Evolutionary conservation across 2,888 invertebrate genomes (phyloP).

Genomic region (Timema cristinae): DNA sequence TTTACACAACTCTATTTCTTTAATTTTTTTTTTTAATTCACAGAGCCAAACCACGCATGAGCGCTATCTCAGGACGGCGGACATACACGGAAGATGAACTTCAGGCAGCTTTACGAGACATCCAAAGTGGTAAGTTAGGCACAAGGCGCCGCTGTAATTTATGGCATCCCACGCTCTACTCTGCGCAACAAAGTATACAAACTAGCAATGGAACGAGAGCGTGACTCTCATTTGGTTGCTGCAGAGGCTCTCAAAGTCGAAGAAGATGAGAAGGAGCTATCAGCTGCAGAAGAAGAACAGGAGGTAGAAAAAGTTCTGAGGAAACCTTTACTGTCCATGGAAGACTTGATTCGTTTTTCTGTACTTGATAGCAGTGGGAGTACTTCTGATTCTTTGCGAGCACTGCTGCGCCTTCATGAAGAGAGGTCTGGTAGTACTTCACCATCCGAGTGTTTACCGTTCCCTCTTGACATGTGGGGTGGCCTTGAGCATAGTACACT

Average conservation of each 20-base stretch:
- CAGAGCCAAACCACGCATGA: constrained; percentile 65
- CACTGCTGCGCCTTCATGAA: constrained; percentile 17
- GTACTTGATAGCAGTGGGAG: constrained; percentile 22
- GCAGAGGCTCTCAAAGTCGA: constrained; percentile 8
- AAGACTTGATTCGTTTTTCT: constrained; percentile 54
- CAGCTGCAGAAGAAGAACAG: constrained; percentile 57
- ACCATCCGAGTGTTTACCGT: constrained; percentile 28
- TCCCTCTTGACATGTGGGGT: constrained; percentile 34
- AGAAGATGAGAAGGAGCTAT: constrained; percentile 47
- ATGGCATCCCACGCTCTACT: constrained; percentile 95
- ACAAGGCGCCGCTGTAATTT: constrained; percentile 91
- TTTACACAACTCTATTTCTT: too few species aligned
- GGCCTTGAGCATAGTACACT: constrained; percentile 49
- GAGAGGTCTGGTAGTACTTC: constrained; percentile 30
- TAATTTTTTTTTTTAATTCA: constrained; percentile 38
- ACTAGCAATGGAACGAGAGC: constrained; percentile 65
- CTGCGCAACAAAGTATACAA: constrained; percentile 92
- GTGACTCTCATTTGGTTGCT: constrained; percentile 49
- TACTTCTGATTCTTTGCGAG: constrained; percentile 32
- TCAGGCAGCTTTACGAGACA: constrained; percentile 88
- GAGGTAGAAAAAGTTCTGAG: constrained; percentile 56
- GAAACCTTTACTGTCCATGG: constrained; percentile 54
- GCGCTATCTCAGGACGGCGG: constrained; percentile 55
- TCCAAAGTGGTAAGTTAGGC: constrained; percentile 87
- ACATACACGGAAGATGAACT: constrained; percentile 96